Conservation (phyloP, 2,113 vertebrate genomes). For the Donacobius atricapilla region DNA sequence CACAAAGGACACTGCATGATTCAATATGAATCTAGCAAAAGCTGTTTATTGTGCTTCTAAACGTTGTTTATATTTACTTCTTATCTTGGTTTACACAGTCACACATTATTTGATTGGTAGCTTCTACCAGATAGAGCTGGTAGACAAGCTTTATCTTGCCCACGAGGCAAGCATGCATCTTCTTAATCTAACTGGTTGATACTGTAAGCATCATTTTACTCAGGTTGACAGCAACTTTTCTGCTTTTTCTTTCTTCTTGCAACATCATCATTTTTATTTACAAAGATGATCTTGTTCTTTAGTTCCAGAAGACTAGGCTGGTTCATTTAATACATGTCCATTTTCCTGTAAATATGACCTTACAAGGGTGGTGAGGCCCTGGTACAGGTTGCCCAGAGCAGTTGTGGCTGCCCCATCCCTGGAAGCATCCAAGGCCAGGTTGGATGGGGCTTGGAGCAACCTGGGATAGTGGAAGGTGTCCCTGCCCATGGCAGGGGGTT, state of each 20-base stretch:
- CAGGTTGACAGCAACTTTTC: neutral
- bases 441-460: accelerated
- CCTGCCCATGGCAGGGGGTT: accelerated
- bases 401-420: neutral
- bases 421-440: neutral
- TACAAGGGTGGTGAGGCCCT: accelerated
- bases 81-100: neutral
- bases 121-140: too few species aligned
- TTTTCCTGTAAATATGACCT: neutral
- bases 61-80: neutral
- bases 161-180: neutral
- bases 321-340: neutral
- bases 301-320: neutral
- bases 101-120: too few species aligned
- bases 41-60: neutral
- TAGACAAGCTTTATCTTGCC: too few species aligned
- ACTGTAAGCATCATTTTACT: neutral
- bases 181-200: neutral
- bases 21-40: neutral
- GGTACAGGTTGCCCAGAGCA: accelerated
- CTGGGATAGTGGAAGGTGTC: neutral
- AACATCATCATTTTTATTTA: neutral
- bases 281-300: neutral
- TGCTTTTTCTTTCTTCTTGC: neutral
- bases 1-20: neutral